phyloP scores from a whole-genome alignment of 1,140 invertebrate species.

The Macrostomum lignano region DNA sequence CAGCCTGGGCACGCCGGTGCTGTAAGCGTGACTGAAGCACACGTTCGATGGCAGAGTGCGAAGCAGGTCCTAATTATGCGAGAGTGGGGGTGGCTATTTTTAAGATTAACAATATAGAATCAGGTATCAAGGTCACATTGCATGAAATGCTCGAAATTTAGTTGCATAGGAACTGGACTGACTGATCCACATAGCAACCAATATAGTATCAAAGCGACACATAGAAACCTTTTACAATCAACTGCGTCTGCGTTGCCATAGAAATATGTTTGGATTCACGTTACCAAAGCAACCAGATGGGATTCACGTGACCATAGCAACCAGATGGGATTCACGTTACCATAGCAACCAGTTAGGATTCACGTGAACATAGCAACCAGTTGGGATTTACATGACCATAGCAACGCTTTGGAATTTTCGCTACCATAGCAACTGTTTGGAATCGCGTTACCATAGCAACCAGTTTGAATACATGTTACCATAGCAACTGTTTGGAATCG shows the following conservation, averaged over 20 bases:
- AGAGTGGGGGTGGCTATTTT: neutral
- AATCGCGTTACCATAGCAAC: too few relatives aligned
- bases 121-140: neutral
- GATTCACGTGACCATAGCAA: too few relatives aligned
- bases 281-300: too few relatives aligned
- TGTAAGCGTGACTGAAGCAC: constrained; percentile 68
- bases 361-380: too few relatives aligned
- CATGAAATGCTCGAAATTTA: too few relatives aligned
- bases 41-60: constrained; percentile 82
- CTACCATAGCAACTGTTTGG: too few relatives aligned
- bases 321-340: too few relatives aligned
- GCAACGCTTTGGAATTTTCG: too few relatives aligned
- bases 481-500: neutral
- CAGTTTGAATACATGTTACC: neutral
- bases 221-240: neutral
- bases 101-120: neutral
- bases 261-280: too few relatives aligned
- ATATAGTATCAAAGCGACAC: neutral
- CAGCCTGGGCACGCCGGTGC: constrained; percentile 53
- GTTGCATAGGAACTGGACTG: neutral
- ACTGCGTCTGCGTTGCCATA: neutral
- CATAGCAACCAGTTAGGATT: too few relatives aligned
- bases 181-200: neutral
- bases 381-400: too few relatives aligned
- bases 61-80: constrained; percentile 40